These are phyloP conservation scores for Thaumatotibia leucotreta DNA, from an alignment of 1,140 invertebrate species.

Conservation along the genomic window DNA sequence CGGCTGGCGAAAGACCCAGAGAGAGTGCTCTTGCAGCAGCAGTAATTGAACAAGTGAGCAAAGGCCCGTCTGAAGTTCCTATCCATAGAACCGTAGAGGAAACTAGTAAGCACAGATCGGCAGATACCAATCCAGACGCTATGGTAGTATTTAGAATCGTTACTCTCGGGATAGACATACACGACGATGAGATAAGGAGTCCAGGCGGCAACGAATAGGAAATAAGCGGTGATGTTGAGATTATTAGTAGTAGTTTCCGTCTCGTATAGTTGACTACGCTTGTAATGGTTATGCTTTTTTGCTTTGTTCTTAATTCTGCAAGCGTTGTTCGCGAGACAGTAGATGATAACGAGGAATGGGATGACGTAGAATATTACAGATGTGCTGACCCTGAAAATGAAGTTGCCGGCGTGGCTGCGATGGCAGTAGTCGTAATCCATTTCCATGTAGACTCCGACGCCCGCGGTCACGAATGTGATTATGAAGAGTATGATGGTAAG, in stretches of 20 bases:
- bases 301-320: constrained; percentile 64
- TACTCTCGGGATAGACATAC: constrained; percentile 74
- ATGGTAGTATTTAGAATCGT: constrained; percentile 78
- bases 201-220: constrained; percentile 82
- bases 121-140: constrained; percentile 82
- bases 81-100: constrained; percentile 82
- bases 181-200: constrained; percentile 80
- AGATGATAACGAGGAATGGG: constrained; percentile 74
- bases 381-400: constrained; percentile 75
- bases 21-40: constrained; percentile 88
- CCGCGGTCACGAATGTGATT: constrained; percentile 18
- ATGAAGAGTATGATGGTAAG: constrained; percentile 25
- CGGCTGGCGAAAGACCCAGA: constrained; percentile 77
- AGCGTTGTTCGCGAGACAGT: constrained; percentile 70
- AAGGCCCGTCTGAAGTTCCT: constrained; percentile 86
- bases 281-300: constrained; percentile 76
- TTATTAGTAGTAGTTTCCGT: constrained; percentile 81
- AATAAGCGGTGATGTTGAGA: constrained; percentile 81
- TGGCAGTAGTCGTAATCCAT: constrained; percentile 80
- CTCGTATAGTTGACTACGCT: constrained; percentile 79
- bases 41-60: constrained; percentile 87
- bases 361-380: constrained; percentile 77
- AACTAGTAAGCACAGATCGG: constrained; percentile 82
- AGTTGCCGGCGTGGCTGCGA: constrained; percentile 61
- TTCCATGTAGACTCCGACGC: constrained; percentile 31